Percentiles rank a stretch among this genome's conserved stretches.
Evolutionary conservation across 2,888 invertebrate genomes (phyloP).

Genomic region (Pyrocoelia pectoralis): DNA sequence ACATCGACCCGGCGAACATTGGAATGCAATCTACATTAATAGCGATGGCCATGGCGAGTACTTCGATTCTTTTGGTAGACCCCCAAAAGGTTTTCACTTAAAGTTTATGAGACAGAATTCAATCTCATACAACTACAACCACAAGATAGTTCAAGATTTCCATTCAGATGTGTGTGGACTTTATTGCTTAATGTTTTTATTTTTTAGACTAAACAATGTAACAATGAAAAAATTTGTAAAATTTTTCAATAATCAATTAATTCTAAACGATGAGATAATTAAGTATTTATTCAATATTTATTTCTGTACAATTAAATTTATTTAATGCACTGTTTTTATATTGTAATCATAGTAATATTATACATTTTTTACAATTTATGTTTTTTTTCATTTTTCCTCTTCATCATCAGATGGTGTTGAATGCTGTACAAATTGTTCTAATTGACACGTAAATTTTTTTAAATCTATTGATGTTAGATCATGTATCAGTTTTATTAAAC

Average conservation of each 20-base stretch:
- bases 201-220: slow-evolving; percentile 1
- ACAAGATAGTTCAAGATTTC: not conserved
- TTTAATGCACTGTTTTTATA: too few species aligned
- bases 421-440: too few species aligned
- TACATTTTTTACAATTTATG: too few species aligned
- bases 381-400: too few species aligned
- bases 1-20: slow-evolving; percentile 12
- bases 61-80: slow-evolving; percentile 15
- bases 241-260: not conserved
- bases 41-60: slow-evolving; percentile 6
- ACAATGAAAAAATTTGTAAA: not conserved
- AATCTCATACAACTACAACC: not conserved
- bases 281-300: not conserved
- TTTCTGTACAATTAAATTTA: not conserved
- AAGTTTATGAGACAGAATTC: slow-evolving; percentile 9
- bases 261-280: not conserved
- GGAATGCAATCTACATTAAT: slow-evolving; percentile 15
- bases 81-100: slow-evolving; percentile 5
- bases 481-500: too few species aligned
- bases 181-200: slow-evolving; percentile 15
- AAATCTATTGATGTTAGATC: too few species aligned
- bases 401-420: too few species aligned
- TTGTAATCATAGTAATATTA: too few species aligned
- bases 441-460: too few species aligned
- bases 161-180: slow-evolving; percentile 9